Evolutionary conservation across 2,888 invertebrate species (phyloP).

Genomic region (Hofmannophila pseudospretella): DNA sequence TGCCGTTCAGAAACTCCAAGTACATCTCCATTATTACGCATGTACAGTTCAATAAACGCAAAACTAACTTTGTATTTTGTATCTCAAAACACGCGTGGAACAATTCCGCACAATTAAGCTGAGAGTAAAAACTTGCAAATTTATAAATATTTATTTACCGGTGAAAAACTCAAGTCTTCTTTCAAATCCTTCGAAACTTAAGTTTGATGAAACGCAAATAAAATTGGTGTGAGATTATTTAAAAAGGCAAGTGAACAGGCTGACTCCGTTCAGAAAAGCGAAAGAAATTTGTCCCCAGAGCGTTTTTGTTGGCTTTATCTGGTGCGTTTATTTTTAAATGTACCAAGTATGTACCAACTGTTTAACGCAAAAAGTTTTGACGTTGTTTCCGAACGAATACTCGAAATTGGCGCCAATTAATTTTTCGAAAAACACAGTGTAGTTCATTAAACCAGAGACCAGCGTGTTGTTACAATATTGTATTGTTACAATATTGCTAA

Average conservation of each 20-base stretch:
- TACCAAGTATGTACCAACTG: slow-evolving; percentile 39
- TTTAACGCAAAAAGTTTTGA: slow-evolving; percentile 63
- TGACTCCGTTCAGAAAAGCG: slow-evolving; percentile 51
- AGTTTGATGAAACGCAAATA: slow-evolving; percentile 9
- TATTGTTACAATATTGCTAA: too few species aligned
- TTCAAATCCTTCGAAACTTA: slow-evolving; percentile 8
- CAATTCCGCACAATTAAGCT: slow-evolving; percentile 69
- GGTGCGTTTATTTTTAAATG: slow-evolving; percentile 32
- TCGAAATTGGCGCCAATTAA: slow-evolving; percentile 67
- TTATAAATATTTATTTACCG: slow-evolving; percentile 16
- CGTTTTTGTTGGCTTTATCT: slow-evolving; percentile 36
- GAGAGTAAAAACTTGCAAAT: slow-evolving; percentile 50
- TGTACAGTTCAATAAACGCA: background rate
- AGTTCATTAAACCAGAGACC: slow-evolving; percentile 11
- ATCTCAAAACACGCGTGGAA: slow-evolving; percentile 56
- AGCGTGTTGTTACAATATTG: too few species aligned
- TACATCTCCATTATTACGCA: background rate
- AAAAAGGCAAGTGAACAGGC: slow-evolving; percentile 17
- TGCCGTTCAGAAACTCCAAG: background rate
- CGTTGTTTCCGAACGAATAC: slow-evolving; percentile 54
- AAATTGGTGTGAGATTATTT: slow-evolving; percentile 6
- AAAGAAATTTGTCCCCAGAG: slow-evolving; percentile 67
- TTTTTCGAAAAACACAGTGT: slow-evolving; percentile 40
- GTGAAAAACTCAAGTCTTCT: slow-evolving; percentile 2
- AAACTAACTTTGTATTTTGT: slow-evolving; percentile 26